Base-by-base conservation (phyloP, 2,888 invertebrate genomes). In the Pandemis cinnamomeana region DNA sequence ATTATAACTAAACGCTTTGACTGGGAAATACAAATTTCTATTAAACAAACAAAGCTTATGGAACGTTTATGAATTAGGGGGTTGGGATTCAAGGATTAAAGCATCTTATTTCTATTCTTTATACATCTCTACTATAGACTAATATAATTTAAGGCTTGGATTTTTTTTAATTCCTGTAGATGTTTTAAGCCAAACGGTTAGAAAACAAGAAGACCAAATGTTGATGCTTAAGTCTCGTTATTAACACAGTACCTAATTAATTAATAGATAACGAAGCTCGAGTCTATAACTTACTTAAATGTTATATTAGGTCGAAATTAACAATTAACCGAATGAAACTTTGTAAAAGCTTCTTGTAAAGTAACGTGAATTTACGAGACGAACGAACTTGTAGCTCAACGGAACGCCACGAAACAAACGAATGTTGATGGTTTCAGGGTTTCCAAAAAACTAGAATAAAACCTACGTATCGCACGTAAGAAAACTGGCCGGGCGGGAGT, bases 301-400 rank as follows among this genome's bases (percentile, higher is more conserved):
- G 20, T 71, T 76, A 76, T 77, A 76, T 77, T 78, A 77, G 76
- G 64, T 74, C 70, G 41, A 75, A 76, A 74, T n/a, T 51, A 51
- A 79, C 27, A 41, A 58, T 36, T 60, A 51, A 60, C 27, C 15
- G 27, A 58, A 53, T 67, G 7, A 61, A 67, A 61, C 42, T 51
- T 15, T 7, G 53, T 53, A 53, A 53, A 53, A 15, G 53, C 53
- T 15, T 15, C 15, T 15, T 76, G 46, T 74, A 75, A 76, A 78
- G 75, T 83, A 82, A 85, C 79, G 79, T 78, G 80, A 84, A 84
- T 79, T 86, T 82, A 80, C 81, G 83, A 90, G 88, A 88, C 88
- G 85, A 88, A 90, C 85, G 89, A 91, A 91, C 88, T 91, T 88
- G 85, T 81, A 80, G 79, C 79, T 81, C 0, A 15, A 53, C 15